Evolutionary conservation across 1,140 invertebrate genomes (phyloP).

Genomic region (Oppia nitens): DNA sequence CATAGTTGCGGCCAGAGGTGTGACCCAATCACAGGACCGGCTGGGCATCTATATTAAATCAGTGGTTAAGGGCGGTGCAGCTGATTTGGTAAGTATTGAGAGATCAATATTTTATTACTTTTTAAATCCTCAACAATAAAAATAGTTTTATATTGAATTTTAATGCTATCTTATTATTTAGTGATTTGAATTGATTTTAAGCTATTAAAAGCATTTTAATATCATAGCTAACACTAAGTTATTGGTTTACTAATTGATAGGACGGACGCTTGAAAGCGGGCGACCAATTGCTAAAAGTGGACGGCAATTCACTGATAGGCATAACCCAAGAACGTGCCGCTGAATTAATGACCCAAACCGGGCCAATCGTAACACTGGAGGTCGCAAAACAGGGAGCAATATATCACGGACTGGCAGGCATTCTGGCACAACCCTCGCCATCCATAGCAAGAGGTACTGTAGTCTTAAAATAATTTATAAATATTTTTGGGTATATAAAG

Average conservation of each 20-base stretch:
- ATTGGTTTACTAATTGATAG: slow-evolving; percentile 27
- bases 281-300: slow-evolving; percentile 91
- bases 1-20: slow-evolving; percentile 83
- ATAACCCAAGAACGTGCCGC: slow-evolving; percentile 95
- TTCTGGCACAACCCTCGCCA: slow-evolving; percentile 48
- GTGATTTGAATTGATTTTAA: neutral
- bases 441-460: slow-evolving; percentile 56
- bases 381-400: slow-evolving; percentile 94
- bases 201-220: neutral
- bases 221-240: neutral
- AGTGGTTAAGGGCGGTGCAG: slow-evolving; percentile 85
- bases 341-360: slow-evolving; percentile 82
- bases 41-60: slow-evolving; percentile 95
- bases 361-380: slow-evolving; percentile 77
- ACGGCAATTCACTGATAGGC: slow-evolving; percentile 86
- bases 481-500: no score
- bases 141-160: neutral
- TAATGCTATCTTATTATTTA: neutral
- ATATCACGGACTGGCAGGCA: slow-evolving; percentile 82
- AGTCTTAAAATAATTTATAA: no score
- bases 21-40: slow-evolving; percentile 52
- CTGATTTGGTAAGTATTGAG: slow-evolving; percentile 51
- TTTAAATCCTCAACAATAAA: neutral
- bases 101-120: neutral
- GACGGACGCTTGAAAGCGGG: slow-evolving; percentile 86